Evolutionary conservation across 2,113 vertebrate genomes (phyloP), one percentile per base, ranked within the genome.

Genomic region (Cheilinus undulatus): DNA sequence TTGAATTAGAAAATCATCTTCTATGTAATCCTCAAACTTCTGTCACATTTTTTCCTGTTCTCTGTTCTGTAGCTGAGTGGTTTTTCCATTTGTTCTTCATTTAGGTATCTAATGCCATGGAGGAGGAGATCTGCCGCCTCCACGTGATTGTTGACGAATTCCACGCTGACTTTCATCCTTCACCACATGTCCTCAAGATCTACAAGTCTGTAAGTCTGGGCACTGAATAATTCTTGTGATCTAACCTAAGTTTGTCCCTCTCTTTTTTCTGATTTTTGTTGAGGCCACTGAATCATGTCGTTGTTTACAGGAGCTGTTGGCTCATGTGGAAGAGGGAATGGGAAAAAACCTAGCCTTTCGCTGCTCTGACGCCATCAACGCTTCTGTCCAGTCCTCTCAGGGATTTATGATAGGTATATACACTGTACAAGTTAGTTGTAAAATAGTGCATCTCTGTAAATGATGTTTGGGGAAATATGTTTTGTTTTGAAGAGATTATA

Each of bases 101-200:
- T 12, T 89, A 99, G 98, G 98, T 99, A 65, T 99, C 97, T 12
- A 93, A 74, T 73, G 97, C 97, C 65, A 98, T 98, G 97, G 96
- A 93, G 3, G 96, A 99, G 84, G 98, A 99, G 93, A 99, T 99
- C 78, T 96, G 96, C 82, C 95, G 97, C 61, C 95, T 98, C n/a
- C 95, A 97, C 0, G 91, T 96, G 68, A 93, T 99, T 77, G 95
- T 99, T 46, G 95, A 98, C 58, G 96, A 97, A 86, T 99, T 98
- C 93, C 94, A 83, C 20, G 84, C 93, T 3, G 97, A 98, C 84
- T 99, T 99, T 85, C 96, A 99, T 85, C 95, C 96, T 15, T 96
- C 95, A 36, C 90, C 93, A 54, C 94, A 97, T 50, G 94, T 98
- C 51, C 73, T 99, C 65, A 97, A 97, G 88, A 82, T 95, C 17